Conservation (phyloP, 2,797 vertebrate genomes). For the Florisuga fusca region DNA sequence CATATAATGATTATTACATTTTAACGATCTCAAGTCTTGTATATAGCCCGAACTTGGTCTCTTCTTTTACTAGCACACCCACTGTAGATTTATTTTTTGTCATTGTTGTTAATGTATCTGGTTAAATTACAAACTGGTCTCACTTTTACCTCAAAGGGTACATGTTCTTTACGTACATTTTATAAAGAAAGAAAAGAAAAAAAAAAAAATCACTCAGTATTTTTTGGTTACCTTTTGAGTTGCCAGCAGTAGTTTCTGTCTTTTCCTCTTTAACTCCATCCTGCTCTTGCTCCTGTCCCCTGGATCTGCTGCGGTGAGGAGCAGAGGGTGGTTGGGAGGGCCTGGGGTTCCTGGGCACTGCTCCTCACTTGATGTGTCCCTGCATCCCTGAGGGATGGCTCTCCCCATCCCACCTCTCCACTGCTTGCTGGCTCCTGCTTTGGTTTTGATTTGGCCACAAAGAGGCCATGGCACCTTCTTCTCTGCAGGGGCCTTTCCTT, state of each 20-base stretch:
- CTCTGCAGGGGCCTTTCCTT: fast-evolving
- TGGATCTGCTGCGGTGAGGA: fast-evolving
- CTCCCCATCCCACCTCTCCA: background rate
- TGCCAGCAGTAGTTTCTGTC: background rate
- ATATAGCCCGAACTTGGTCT: constrained; percentile 8
- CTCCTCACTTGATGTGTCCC: fast-evolving
- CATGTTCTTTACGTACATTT: constrained; percentile 63
- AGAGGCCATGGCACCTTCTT: background rate
- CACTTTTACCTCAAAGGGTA: constrained; percentile 56
- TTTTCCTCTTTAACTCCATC: background rate
- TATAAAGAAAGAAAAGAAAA: constrained; percentile 33
- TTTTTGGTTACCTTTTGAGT: constrained; percentile 30
- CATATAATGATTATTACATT: constrained; percentile 20
- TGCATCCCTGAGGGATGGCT: background rate
- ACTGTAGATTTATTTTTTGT: constrained; percentile 5
- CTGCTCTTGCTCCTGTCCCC: background rate
- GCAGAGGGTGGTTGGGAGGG: background rate
- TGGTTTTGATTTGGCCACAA: background rate
- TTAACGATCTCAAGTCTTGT: background rate
- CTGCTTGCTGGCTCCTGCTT: too few species aligned
- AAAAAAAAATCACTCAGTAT: background rate
- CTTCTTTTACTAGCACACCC: constrained; percentile 32
- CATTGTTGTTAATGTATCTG: constrained; percentile 36
- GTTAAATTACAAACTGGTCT: constrained; percentile 38
- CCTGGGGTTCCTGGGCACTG: background rate